These are phyloP conservation scores for Aplysina aerophoba DNA, from an alignment of 37 sponge, comb jelly and placozoan genomes.

Conservation along the genomic window DNA sequence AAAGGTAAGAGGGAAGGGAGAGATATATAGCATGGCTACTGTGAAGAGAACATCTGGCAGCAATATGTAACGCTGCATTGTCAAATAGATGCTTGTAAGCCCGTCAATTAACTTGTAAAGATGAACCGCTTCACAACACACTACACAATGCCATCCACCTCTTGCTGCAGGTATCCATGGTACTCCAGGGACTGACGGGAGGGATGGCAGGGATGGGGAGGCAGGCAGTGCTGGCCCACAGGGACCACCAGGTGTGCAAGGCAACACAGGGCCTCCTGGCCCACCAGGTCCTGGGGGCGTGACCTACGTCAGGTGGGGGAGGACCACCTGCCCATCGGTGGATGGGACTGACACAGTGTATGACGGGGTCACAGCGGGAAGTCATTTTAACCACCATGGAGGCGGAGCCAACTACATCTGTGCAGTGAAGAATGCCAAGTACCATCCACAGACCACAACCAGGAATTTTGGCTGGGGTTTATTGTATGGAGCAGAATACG, in stretches of 20 bases:
- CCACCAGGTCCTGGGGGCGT: background rate
- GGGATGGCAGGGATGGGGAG: background rate
- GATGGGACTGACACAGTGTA: conserved; percentile 46
- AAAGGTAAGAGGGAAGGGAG: too few species aligned
- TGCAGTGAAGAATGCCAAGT: conserved; percentile 32
- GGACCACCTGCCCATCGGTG: conserved; percentile 34
- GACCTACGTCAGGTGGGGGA: conserved; percentile 36
- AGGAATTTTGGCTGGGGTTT: background rate
- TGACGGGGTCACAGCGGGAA: background rate
- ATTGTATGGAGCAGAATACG: conserved; percentile 50
- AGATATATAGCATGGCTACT: too few species aligned
- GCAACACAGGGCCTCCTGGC: background rate
- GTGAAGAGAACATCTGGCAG: too few species aligned
- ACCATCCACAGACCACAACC: background rate
- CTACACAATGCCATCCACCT: too few species aligned
- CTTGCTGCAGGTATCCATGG: conserved; percentile 19
- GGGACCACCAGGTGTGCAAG: background rate
- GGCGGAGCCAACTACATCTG: conserved; percentile 61
- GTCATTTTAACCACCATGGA: conserved; percentile 25
- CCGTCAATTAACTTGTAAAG: too few species aligned
- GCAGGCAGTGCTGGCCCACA: background rate
- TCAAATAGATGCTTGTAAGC: too few species aligned
- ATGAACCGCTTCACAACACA: too few species aligned
- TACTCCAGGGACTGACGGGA: conserved; percentile 11
- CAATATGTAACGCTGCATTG: too few species aligned